These are phyloP conservation scores for Rhorus exstirpatorius DNA, from an alignment of 2,888 invertebrate genomes.

Conservation along the genomic window DNA sequence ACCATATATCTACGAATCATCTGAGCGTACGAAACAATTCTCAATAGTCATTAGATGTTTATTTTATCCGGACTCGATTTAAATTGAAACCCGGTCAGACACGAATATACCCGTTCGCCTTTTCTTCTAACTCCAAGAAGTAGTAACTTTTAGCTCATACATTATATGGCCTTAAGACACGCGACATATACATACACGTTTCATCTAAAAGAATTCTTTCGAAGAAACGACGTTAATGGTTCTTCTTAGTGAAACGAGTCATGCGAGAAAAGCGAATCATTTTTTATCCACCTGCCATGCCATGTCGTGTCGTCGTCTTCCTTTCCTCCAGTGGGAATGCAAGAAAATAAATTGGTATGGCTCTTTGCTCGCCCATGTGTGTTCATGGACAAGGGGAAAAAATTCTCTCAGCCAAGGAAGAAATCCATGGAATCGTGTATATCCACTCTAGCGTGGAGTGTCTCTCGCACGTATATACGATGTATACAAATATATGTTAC, in stretches of 20 bases:
- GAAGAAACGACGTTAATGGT: slow-evolving; percentile 21
- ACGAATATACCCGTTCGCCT: no score
- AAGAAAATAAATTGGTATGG: slow-evolving; percentile 57
- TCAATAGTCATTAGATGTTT: no score
- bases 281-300: slow-evolving; percentile 29
- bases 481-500: slow-evolving; percentile 2
- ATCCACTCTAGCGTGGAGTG: slow-evolving; percentile 35
- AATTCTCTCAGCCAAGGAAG: slow-evolving; percentile 33
- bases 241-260: slow-evolving; percentile 55
- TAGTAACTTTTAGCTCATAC: no score
- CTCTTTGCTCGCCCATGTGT: slow-evolving; percentile 45
- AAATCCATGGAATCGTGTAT: slow-evolving; percentile 24
- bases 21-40: no score
- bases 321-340: slow-evolving; percentile 37
- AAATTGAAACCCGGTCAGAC: no score
- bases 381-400: slow-evolving; percentile 22
- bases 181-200: neutral
- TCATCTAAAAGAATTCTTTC: slow-evolving; percentile 41
- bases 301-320: slow-evolving; percentile 5
- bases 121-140: no score
- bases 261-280: slow-evolving; percentile 60
- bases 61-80: no score
- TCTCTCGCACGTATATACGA: slow-evolving; percentile 18
- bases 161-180: neutral
- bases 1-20: no score